A percentile compares a stretch with the other conserved stretches of the same genome.
Evolutionary conservation across 1,140 invertebrate genomes (phyloP).

Genomic region (Leucophenga varia): DNA sequence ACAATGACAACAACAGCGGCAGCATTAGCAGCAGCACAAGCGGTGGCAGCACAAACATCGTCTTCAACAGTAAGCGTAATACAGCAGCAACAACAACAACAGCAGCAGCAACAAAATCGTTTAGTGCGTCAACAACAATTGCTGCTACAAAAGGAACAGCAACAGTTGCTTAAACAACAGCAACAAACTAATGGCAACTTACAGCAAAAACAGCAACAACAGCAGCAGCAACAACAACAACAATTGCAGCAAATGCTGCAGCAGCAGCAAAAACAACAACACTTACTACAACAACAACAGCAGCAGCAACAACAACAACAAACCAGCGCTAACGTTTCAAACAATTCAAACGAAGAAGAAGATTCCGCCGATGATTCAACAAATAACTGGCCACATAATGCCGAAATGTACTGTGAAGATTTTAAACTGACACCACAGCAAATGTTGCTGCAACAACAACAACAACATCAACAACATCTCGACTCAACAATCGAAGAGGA

Average conservation of each 20-base stretch:
- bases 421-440: slow-evolving; percentile 24
- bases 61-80: too few relatives aligned
- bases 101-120: slow-evolving; percentile 3
- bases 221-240: slow-evolving; percentile 24
- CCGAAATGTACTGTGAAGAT: slow-evolving; percentile 31
- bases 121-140: slow-evolving; percentile 8
- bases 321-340: slow-evolving; percentile 15
- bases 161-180: slow-evolving; percentile 20
- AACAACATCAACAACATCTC: slow-evolving; percentile 31
- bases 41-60: slow-evolving; percentile 13
- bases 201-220: slow-evolving; percentile 23
- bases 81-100: slow-evolving; percentile 15
- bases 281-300: slow-evolving; percentile 1
- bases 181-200: slow-evolving; percentile 9
- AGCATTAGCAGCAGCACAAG: slow-evolving; percentile 18
- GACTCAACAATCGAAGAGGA: slow-evolving; percentile 49
- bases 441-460: slow-evolving; percentile 15
- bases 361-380: slow-evolving; percentile 38
- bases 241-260: slow-evolving; percentile 33
- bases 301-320: slow-evolving; percentile 14
- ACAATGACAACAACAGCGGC: slow-evolving; percentile 22
- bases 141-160: slow-evolving; percentile 12
- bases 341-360: slow-evolving; percentile 41
- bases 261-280: slow-evolving; percentile 6
- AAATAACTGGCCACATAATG: slow-evolving; percentile 34